A percentile compares a stretch with the other conserved stretches of the same genome.
Conservation (phyloP, 2,113 vertebrate genomes). For the Rhynchomys soricoides region DNA sequence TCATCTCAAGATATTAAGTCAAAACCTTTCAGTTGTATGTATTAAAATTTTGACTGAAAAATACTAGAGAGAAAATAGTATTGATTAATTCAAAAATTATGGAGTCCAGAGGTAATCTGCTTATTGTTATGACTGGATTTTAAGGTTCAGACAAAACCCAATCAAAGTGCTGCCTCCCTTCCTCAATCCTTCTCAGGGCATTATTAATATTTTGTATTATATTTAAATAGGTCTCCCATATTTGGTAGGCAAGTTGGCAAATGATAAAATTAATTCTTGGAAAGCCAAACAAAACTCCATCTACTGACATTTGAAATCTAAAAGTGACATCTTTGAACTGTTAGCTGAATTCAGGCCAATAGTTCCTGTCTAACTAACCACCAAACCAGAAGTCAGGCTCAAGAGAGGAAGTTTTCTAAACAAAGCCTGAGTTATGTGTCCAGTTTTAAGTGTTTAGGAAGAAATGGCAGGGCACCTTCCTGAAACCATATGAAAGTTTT, state of each 20-base stretch:
- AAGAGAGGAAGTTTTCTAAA: background rate
- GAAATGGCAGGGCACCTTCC: background rate
- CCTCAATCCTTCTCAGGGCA: background rate
- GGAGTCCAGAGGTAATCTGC: background rate
- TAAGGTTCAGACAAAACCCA: background rate
- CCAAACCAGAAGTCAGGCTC: accelerated
- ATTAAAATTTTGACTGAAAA: background rate
- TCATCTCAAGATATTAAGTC: background rate
- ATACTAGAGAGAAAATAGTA: background rate
- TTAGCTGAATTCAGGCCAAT: background rate
- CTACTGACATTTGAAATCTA: background rate
- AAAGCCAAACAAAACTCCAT: background rate
- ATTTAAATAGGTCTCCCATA: background rate
- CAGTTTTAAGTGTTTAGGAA: too few species aligned
- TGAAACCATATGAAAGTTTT: background rate
- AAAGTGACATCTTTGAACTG: background rate
- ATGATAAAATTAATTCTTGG: background rate
- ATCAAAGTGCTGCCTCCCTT: accelerated
- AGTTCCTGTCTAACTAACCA: background rate
- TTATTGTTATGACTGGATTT: background rate
- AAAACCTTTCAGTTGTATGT: background rate
- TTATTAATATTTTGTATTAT: background rate
- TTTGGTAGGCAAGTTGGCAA: background rate
- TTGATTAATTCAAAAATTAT: background rate
- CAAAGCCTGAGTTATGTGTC: background rate